phyloP scores from a whole-genome alignment of 1,140 invertebrate species.

The Patella vulgata region DNA sequence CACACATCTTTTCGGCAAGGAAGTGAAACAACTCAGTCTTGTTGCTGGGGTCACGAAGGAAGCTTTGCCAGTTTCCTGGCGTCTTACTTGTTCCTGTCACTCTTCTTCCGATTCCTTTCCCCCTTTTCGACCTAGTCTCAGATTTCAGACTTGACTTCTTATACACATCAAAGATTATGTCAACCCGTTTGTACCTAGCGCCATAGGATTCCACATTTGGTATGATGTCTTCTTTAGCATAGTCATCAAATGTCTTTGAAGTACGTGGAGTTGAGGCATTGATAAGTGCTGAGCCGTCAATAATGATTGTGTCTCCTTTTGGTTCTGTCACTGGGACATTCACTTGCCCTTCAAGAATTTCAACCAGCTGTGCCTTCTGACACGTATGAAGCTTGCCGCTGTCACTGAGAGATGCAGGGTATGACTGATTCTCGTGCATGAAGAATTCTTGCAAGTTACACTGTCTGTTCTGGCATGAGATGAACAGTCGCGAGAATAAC shows the following conservation, averaged over 20 bases:
- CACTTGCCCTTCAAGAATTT: too few relatives aligned
- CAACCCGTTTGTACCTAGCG: slow-evolving; percentile 54
- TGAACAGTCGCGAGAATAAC: slow-evolving; percentile 3
- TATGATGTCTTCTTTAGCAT: slow-evolving; percentile 21
- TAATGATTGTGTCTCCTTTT: slow-evolving; percentile 14
- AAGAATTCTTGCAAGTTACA: slow-evolving; percentile 24
- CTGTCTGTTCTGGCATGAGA: slow-evolving; percentile 13
- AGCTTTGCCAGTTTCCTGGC: slow-evolving; percentile 32
- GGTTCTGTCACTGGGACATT: slow-evolving; percentile 9
- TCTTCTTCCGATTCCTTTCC: slow-evolving; percentile 32
- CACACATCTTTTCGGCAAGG: slow-evolving; percentile 25
- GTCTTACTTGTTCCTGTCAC: slow-evolving; percentile 28
- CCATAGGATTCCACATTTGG: slow-evolving; percentile 20
- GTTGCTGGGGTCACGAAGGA: slow-evolving; percentile 34
- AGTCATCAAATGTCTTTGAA: slow-evolving; percentile 30
- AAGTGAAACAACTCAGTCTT: slow-evolving; percentile 43
- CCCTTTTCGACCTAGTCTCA: slow-evolving; percentile 28
- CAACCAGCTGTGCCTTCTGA: slow-evolving; percentile 26
- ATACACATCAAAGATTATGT: too few relatives aligned
- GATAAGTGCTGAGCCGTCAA: slow-evolving; percentile 32
- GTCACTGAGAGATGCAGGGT: slow-evolving; percentile 29
- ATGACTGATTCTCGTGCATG: slow-evolving; percentile 34
- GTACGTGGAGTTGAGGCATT: slow-evolving; percentile 22
- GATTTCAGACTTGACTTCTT: slow-evolving; percentile 30
- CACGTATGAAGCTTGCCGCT: slow-evolving; percentile 24